Percentiles rank a stretch among this genome's conserved stretches.
These are phyloP conservation scores for Diglossa cyanea DNA, from an alignment of 2,797 vertebrate species.

Conservation along the genomic window DNA sequence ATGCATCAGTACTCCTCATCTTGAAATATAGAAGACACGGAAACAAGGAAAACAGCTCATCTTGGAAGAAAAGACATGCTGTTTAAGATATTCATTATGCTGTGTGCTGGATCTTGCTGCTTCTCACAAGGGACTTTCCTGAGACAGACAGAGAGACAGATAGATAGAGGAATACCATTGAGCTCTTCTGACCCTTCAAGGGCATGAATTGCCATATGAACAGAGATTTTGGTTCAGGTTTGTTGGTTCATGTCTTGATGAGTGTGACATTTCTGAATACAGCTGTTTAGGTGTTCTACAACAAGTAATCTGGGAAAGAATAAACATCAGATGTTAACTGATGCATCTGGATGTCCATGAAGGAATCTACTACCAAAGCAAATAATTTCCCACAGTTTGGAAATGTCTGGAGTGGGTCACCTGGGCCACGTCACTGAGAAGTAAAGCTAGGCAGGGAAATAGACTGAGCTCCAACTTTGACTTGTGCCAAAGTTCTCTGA, in stretches of 20 bases:
- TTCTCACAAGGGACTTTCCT: background rate
- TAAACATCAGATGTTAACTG: background rate
- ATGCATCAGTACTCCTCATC: background rate
- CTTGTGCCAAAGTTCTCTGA: background rate
- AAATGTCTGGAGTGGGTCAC: background rate
- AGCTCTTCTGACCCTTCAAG: background rate
- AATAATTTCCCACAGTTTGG: background rate
- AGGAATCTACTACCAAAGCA: background rate
- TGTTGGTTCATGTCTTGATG: background rate
- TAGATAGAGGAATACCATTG: background rate
- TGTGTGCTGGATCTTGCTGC: background rate
- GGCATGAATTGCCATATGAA: background rate
- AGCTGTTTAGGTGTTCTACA: background rate
- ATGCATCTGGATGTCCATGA: background rate
- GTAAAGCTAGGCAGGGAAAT: background rate
- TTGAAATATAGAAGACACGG: background rate
- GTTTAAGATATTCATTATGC: fast-evolving
- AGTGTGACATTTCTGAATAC: background rate
- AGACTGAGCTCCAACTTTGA: background rate
- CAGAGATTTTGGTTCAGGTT: background rate
- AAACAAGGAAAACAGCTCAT: background rate
- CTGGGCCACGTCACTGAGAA: background rate
- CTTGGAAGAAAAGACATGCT: background rate
- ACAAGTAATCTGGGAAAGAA: background rate
- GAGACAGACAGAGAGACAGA: background rate